These are phyloP conservation scores for Urocolius indicus DNA, from an alignment of 2,113 vertebrate genomes.

Conservation along the genomic window DNA sequence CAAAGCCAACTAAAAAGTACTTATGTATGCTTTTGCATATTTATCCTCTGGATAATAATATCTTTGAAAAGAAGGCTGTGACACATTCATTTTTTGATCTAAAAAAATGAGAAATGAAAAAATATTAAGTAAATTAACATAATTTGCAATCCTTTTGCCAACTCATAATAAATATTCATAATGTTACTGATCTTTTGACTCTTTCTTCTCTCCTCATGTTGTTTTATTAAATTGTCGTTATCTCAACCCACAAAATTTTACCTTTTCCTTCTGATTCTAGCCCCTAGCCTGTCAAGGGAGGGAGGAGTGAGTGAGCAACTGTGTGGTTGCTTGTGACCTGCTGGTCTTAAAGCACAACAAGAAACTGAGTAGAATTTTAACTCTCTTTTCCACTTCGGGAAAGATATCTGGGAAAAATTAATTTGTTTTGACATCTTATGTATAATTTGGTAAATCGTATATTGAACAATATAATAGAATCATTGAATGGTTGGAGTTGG, in stretches of 20 bases:
- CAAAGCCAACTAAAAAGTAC: conserved; percentile 11
- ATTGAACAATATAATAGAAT: background rate
- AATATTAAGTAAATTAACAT: background rate
- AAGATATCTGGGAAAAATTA: background rate
- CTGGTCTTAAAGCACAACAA: no score
- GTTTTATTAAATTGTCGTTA: no score
- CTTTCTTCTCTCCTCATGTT: no score
- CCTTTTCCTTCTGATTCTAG: no score
- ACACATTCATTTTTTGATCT: background rate
- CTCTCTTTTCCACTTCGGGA: background rate
- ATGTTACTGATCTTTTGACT: no score
- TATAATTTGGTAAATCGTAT: background rate
- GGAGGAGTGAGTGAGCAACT: no score
- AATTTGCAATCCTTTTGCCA: background rate
- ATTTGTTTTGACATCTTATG: background rate
- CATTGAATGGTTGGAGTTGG: no score
- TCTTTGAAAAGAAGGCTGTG: background rate
- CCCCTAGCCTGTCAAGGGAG: no score
- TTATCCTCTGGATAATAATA: conserved; percentile 9
- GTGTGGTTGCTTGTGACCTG: no score
- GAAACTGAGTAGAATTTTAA: background rate
- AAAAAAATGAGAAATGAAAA: conserved; percentile 7
- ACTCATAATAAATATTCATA: background rate
- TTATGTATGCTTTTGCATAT: conserved; percentile 45
- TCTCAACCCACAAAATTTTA: no score